phyloP scores from a whole-genome alignment of 2,113 vertebrate genomes.

The Zosterops pallidus region DNA sequence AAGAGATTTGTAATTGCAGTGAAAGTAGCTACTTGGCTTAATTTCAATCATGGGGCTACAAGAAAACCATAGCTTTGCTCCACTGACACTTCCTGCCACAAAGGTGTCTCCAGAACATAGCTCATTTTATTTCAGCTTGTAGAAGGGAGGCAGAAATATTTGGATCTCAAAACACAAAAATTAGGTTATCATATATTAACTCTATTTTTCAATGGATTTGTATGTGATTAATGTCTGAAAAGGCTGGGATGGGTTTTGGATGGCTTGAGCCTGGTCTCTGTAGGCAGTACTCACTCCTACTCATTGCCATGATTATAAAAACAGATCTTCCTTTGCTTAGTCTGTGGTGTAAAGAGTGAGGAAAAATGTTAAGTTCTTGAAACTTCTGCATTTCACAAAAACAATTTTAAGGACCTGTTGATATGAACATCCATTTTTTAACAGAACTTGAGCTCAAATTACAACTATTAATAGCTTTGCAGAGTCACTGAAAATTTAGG shows the following conservation, averaged over 20 bases:
- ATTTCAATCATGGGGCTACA: fast-evolving
- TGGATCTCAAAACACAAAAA: neutral
- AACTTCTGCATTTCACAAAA: neutral
- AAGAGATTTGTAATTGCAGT: neutral
- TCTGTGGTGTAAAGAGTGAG: neutral
- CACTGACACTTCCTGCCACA: neutral
- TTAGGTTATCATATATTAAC: neutral
- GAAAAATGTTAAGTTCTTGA: neutral
- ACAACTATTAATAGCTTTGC: neutral
- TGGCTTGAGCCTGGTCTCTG: neutral
- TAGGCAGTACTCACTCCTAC: neutral
- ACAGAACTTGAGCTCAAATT: neutral
- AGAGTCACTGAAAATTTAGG: neutral
- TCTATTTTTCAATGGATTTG: neutral
- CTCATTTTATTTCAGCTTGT: neutral
- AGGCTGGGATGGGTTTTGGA: neutral
- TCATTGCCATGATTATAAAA: neutral
- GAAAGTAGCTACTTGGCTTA: neutral
- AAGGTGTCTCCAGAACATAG: neutral
- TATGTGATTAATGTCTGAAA: neutral
- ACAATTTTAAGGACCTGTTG: neutral
- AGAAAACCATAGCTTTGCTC: neutral
- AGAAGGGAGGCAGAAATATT: neutral
- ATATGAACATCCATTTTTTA: neutral
- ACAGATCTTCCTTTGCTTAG: neutral